phyloP scores from a whole-genome alignment of 92 coral and sea anemone genomes.

The Paragorgia papillata region DNA sequence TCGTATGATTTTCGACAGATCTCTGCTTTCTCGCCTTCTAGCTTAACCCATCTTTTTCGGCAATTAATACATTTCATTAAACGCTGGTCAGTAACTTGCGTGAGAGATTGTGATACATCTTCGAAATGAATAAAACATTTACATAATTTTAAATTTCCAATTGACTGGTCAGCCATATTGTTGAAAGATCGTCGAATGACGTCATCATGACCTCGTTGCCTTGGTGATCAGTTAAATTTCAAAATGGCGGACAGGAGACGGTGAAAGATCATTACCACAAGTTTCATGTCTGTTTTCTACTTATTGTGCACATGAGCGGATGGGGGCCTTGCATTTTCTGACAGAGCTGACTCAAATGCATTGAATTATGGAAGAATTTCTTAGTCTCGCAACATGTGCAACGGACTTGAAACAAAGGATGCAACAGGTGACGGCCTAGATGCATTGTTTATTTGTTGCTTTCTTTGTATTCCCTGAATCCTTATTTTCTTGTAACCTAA shows the following conservation, averaged over 20 bases:
- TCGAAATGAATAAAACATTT: too few species aligned
- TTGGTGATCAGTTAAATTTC: conserved; percentile 6
- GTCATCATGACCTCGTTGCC: not conserved
- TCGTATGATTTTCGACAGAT: conserved; percentile 25
- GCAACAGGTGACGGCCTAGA: too few species aligned
- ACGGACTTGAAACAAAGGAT: too few species aligned
- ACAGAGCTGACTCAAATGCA: conserved; percentile 3
- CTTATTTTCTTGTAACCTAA: too few species aligned
- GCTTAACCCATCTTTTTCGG: too few species aligned
- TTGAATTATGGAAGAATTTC: too few species aligned
- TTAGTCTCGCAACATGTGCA: too few species aligned
- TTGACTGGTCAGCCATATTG: conserved; percentile 24
- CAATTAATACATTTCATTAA: conserved; percentile 13
- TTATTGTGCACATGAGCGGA: conserved; percentile 21
- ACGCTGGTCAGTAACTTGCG: conserved; percentile 24
- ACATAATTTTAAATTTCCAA: conserved; percentile 14
- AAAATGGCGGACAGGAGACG: conserved; percentile 8
- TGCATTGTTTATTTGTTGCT: too few species aligned
- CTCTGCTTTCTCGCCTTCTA: conserved; percentile 16
- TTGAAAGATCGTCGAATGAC: not conserved
- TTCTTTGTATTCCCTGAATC: too few species aligned
- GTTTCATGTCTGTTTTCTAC: conserved; percentile 15
- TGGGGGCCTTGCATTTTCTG: conserved; percentile 26
- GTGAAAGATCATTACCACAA: conserved; percentile 3
- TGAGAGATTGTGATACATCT: conserved; percentile 25